Evolutionary conservation across 2,113 vertebrate species (phyloP), one percentile per base, ranked within the genome.

Genomic region (Beaufortia kweichowensis): DNA sequence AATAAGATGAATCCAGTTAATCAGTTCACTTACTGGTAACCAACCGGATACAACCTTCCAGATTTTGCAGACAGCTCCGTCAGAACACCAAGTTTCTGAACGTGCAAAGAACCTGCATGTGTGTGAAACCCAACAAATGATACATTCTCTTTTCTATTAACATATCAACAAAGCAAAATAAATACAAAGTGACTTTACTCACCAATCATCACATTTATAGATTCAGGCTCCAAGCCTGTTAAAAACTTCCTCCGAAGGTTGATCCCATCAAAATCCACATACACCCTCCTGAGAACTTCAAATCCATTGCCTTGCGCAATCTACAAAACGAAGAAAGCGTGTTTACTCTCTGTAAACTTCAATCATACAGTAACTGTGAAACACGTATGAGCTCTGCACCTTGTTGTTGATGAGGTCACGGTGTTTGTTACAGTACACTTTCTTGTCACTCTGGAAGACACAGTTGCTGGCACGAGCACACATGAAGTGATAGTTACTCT

Each of bases 401-500:
- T 93, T 93, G 39, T 87, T 91, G 68, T 90, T 93, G 73, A 94
- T 84, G 50, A 95, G 93, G 66, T 93, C 93, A 10, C 89, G 88
- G 83, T 97, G 95, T 67, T 91, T 92, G 86, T 87, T 88, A 85
- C 95, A 97, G 89, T 92, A 97, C 35, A 97, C 91, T 81, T 94
- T 95, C 86, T 93, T 94, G 89, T 97, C 95, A 2, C 90, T 88
- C 88, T 96, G 94, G 84, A 96, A 97, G 81, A 94, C 90, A 70
- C 95, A 96, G 78, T 86, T 91, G 61, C 91, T 88, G 56, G 89
- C 88, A 28, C 95, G 94, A 46, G 95, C 95, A 0, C 95, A 97
- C 95, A 96, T 96, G 88, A 96, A 97, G 88, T 97, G 95, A 84
- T 93, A 97, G 78, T 96, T 97, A 87, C 95, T 95, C 86, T 94